A percentile compares a stretch with the other conserved stretches of the same genome.
Evolutionary conservation across 53 echinoderm and acorn worm genomes (phyloP).

Genomic region (Apostichopus leukothele): DNA sequence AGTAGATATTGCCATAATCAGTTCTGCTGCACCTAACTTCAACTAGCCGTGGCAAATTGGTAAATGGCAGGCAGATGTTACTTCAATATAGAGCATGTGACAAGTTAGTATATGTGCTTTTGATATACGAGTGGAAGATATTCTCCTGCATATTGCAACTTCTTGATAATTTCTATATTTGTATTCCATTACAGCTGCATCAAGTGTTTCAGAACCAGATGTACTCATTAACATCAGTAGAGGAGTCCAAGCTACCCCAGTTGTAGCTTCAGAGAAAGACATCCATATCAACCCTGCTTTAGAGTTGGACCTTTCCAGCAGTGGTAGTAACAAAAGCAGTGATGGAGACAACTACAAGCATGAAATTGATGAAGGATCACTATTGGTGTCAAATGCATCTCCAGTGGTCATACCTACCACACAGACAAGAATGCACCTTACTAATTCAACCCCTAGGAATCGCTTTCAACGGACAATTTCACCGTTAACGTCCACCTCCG

Average conservation of each 20-base stretch:
- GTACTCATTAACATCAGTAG: slow-evolving; percentile 5
- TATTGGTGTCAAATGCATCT: not conserved
- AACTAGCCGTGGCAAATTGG: too few species aligned
- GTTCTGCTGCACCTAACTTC: too few species aligned
- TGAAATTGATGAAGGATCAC: not conserved
- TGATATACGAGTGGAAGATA: too few species aligned
- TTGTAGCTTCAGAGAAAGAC: not conserved
- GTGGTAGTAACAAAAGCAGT: not conserved
- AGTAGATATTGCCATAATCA: too few species aligned
- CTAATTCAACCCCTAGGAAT: slow-evolving; percentile 19
- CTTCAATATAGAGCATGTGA: too few species aligned
- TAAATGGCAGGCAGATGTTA: too few species aligned
- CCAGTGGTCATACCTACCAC: slow-evolving; percentile 18
- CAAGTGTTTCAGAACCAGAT: not conserved
- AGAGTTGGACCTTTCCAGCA: slow-evolving; percentile 25
- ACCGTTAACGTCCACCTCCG: not conserved
- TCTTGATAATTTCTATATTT: not conserved
- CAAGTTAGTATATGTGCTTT: too few species aligned
- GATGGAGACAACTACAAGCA: not conserved
- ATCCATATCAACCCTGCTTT: slow-evolving; percentile 2
- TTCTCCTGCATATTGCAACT: too few species aligned
- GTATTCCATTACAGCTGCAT: not conserved
- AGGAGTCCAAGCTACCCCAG: slow-evolving; percentile 32
- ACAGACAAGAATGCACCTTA: slow-evolving; percentile 45
- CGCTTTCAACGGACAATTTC: slow-evolving; percentile 16